Conservation (phyloP, 2,888 invertebrate species). For the Pseudococcus viburni region DNA sequence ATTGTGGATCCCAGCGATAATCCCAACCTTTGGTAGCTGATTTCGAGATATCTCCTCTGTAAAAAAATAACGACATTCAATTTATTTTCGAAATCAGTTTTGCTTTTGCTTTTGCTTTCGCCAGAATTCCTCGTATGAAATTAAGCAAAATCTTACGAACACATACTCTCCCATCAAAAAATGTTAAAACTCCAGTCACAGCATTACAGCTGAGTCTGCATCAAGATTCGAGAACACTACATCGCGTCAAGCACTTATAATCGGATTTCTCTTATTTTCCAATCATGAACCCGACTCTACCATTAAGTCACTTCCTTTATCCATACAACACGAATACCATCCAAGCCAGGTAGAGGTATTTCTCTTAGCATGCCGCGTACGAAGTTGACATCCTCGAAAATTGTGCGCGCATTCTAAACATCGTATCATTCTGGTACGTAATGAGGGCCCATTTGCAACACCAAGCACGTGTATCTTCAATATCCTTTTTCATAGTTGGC, state of each 20-base stretch:
- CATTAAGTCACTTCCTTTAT: not conserved
- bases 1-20: too few relatives aligned
- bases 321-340: not conserved
- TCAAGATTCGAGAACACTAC: too few relatives aligned
- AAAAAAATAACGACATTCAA: too few relatives aligned
- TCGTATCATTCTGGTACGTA: not conserved
- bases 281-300: not conserved
- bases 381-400: conserved; percentile 58
- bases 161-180: too few relatives aligned
- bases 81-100: too few relatives aligned
- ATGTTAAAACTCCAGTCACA: too few relatives aligned
- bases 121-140: too few relatives aligned
- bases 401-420: conserved; percentile 47
- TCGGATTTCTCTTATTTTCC: conserved; percentile 2
- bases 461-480: conserved; percentile 63
- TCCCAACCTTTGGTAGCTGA: too few relatives aligned
- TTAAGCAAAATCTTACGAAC: too few relatives aligned
- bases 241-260: not conserved
- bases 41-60: too few relatives aligned
- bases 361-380: conserved; percentile 37
- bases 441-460: conserved; percentile 45
- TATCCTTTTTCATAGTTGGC: conserved; percentile 56
- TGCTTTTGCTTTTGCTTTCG: too few relatives aligned
- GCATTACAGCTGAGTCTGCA: too few relatives aligned
- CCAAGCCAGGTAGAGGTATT: conserved; percentile 9